These are phyloP conservation scores for Cepaea nemoralis DNA, from an alignment of 1,140 invertebrate species.

Conservation along the genomic window DNA sequence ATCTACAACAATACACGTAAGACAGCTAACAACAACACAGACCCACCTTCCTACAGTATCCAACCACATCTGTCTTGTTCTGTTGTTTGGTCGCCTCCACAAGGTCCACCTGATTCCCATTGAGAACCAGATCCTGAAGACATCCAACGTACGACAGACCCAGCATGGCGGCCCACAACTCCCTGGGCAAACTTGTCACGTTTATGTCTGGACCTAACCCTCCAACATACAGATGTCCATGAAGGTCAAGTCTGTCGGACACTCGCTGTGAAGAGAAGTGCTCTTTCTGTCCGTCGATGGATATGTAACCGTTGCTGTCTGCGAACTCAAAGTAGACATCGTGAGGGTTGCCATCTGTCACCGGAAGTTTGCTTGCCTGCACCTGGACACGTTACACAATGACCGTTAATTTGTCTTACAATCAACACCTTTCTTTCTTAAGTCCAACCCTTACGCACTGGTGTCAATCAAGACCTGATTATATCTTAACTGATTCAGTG, in stretches of 20 bases:
- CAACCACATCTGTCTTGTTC: slow-evolving; percentile 78
- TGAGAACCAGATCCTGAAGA: slow-evolving; percentile 91
- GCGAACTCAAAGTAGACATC: slow-evolving; percentile 76
- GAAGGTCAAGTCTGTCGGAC: slow-evolving; percentile 83
- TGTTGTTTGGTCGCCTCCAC: slow-evolving; percentile 89
- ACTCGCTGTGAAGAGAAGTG: slow-evolving; percentile 85
- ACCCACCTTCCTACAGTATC: slow-evolving; percentile 72
- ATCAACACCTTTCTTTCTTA: too few relatives aligned
- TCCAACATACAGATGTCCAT: slow-evolving; percentile 88
- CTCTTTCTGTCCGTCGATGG: slow-evolving; percentile 88
- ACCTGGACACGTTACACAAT: slow-evolving; percentile 79
- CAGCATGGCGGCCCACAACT: slow-evolving; percentile 90
- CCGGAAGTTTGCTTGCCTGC: slow-evolving; percentile 65
- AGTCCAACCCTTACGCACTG: too few relatives aligned
- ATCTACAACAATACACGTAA: too few relatives aligned
- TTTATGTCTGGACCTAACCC: slow-evolving; percentile 73
- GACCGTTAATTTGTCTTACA: too few relatives aligned
- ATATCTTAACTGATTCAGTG: too few relatives aligned
- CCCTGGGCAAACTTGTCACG: slow-evolving; percentile 81
- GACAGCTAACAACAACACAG: too few relatives aligned
- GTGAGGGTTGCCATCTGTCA: slow-evolving; percentile 94
- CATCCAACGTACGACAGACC: slow-evolving; percentile 95
- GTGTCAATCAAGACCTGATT: too few relatives aligned
- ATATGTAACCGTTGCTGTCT: slow-evolving; percentile 85
- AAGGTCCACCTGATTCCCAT: slow-evolving; percentile 92